Conservation (phyloP, 1,140 invertebrate species). For the Agraylea sexmaculata region DNA sequence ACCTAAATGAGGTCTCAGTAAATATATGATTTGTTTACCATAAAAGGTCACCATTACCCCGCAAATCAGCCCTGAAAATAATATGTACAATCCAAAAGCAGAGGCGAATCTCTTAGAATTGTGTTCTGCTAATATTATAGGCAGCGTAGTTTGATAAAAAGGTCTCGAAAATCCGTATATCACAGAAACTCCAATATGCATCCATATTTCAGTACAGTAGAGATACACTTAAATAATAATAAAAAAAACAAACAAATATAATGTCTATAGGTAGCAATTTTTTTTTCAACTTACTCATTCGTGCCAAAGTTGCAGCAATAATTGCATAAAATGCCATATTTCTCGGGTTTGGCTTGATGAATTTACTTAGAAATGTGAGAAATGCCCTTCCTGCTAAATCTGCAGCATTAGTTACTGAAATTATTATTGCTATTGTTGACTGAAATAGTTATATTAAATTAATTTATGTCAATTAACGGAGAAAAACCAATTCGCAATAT, state of each 20-base stretch:
- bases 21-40: no score
- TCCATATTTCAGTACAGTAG: conserved; percentile 2
- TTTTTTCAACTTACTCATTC: conserved; percentile 2
- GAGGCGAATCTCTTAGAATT: no score
- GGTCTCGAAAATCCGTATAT: background rate
- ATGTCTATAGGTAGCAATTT: background rate
- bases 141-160: background rate
- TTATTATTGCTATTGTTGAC: no score
- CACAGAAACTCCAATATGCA: background rate
- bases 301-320: background rate
- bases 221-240: background rate
- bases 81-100: no score
- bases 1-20: no score
- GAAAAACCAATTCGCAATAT: no score
- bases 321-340: background rate
- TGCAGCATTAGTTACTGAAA: no score
- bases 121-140: background rate
- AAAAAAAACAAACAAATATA: background rate
- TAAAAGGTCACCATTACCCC: no score
- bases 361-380: background rate
- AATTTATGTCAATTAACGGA: no score
- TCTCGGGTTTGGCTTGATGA: background rate
- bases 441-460: no score
- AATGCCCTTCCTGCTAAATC: no score
- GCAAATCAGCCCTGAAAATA: no score